Conservation (phyloP, 2,888 invertebrate genomes). For the Ophion costatus region DNA sequence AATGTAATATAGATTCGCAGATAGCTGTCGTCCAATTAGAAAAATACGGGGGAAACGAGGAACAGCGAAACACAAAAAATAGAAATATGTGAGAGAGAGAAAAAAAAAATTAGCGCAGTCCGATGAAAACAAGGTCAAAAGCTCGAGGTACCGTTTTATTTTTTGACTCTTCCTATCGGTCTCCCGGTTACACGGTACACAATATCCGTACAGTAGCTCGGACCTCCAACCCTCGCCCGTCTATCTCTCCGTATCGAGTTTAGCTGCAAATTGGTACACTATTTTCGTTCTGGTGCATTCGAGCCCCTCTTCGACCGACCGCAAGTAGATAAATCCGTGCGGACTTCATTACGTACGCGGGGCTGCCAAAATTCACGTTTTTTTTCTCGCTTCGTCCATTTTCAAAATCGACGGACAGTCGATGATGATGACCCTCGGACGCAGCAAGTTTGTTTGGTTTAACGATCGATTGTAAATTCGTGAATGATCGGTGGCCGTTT, state of each 20-base stretch:
- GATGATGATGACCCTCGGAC: too few species aligned
- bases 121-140: slow-evolving; percentile 62
- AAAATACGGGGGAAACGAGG: slow-evolving; percentile 70
- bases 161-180: slow-evolving; percentile 44
- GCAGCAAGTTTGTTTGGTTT: too few species aligned
- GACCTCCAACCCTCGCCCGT: background rate
- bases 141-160: slow-evolving; percentile 56
- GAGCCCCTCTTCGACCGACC: background rate
- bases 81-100: background rate
- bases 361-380: background rate
- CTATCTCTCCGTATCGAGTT: slow-evolving; percentile 27
- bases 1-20: slow-evolving; percentile 76
- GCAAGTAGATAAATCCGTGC: background rate
- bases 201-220: background rate
- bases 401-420: too few species aligned
- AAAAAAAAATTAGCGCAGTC: slow-evolving; percentile 46
- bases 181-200: slow-evolving; percentile 16
- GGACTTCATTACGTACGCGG: background rate
- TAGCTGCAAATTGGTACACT: slow-evolving; percentile 10
- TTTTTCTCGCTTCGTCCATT: too few species aligned
- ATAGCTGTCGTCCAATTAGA: slow-evolving; percentile 77
- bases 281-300: background rate
- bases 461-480: too few species aligned
- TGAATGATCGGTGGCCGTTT: too few species aligned
- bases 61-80: slow-evolving; percentile 49